These are phyloP conservation scores for Myiagra hebetior DNA, from an alignment of 2,113 vertebrate genomes.

Conservation along the genomic window DNA sequence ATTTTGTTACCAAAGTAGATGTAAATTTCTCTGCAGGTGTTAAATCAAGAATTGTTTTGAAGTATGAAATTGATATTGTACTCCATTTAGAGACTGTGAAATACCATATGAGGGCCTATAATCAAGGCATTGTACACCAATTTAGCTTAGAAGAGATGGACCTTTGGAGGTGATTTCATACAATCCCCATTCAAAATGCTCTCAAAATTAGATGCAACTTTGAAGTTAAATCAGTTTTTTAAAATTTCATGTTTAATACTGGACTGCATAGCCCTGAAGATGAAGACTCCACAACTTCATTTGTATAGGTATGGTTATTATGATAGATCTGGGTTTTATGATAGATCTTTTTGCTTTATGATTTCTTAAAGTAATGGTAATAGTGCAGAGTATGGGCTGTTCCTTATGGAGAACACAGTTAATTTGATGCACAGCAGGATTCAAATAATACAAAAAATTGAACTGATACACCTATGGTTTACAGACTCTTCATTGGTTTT, in stretches of 20 bases:
- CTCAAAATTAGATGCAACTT: not conserved
- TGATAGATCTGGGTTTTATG: not conserved
- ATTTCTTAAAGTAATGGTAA: not conserved
- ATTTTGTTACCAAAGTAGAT: constrained; percentile 2
- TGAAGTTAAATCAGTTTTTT: not conserved
- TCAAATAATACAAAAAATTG: constrained; percentile 9
- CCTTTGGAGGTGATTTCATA: not conserved
- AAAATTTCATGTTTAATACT: not conserved
- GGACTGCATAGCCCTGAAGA: not conserved
- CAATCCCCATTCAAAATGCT: not conserved
- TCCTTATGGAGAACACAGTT: constrained; percentile 63
- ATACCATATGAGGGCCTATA: not conserved
- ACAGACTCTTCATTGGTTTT: not conserved
- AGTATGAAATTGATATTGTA: not conserved
- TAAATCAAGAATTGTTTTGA: not conserved
- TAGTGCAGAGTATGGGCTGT: constrained; percentile 40
- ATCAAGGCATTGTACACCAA: not conserved
- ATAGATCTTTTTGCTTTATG: not conserved
- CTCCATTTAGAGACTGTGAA: not conserved
- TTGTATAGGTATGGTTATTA: not conserved
- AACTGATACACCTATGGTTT: not conserved
- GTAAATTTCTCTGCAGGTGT: not conserved
- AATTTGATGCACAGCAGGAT: constrained; percentile 29
- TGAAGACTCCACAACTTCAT: not conserved
- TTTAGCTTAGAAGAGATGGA: not conserved